Conservation (phyloP, 2,113 vertebrate species). For the Apodemus sylvaticus region DNA sequence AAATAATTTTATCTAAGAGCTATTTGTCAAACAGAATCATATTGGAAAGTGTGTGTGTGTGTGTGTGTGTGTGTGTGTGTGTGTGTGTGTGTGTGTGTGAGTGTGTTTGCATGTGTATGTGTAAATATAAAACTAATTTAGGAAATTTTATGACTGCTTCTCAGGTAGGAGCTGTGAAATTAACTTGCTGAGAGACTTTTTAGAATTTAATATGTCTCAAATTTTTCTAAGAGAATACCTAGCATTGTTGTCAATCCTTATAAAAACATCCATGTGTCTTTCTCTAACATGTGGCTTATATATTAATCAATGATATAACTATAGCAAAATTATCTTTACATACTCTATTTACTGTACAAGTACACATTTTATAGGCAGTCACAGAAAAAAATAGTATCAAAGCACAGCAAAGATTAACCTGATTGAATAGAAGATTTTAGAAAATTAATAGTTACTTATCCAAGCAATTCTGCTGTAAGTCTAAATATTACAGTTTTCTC, state of each 20-base stretch:
- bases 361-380: not conserved
- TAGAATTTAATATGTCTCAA: not conserved
- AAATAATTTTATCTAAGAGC: slow-evolving; percentile 68
- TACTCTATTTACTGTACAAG: not conserved
- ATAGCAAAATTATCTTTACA: not conserved
- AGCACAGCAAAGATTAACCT: not conserved
- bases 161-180: not conserved
- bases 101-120: not conserved
- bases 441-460: slow-evolving; percentile 29
- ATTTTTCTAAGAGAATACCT: not conserved
- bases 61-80: not conserved
- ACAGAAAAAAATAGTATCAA: not conserved
- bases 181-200: not conserved
- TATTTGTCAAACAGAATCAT: not conserved
- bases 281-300: not conserved
- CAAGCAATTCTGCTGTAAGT: not conserved
- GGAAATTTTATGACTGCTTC: slow-evolving; percentile 37
- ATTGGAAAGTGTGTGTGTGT: not conserved
- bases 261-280: not conserved
- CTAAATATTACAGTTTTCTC: not conserved
- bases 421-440: not conserved
- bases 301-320: not conserved
- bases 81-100: not conserved
- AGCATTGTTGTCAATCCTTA: not conserved
- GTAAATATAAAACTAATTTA: not conserved